Conservation (phyloP, 2,888 invertebrate genomes). For the Pinctada fucata region DNA sequence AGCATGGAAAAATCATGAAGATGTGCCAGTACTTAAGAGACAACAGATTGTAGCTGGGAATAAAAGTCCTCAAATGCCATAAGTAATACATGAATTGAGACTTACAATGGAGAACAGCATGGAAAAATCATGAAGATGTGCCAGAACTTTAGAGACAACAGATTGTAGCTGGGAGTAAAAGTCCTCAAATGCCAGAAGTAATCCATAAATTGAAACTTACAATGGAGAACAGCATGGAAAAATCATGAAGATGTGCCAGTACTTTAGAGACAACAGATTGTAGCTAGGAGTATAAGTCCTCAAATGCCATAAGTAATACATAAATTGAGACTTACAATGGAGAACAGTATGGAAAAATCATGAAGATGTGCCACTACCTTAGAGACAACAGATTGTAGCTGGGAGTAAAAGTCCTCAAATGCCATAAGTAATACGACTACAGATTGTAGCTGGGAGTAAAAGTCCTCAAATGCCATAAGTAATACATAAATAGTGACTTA, state of each 20-base stretch:
- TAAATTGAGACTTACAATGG: conserved; percentile 82
- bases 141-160: conserved; percentile 81
- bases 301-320: conserved; percentile 79
- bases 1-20: conserved; percentile 88
- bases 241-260: conserved; percentile 86
- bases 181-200: conserved; percentile 83
- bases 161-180: conserved; percentile 87
- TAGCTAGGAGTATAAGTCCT: conserved; percentile 88
- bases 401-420: conserved; percentile 88
- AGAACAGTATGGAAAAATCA: conserved; percentile 88
- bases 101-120: conserved; percentile 87
- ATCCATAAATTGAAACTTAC: conserved; percentile 78
- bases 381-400: conserved; percentile 81
- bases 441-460: conserved; percentile 86
- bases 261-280: conserved; percentile 81
- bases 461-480: conserved; percentile 83
- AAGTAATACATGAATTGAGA: conserved; percentile 3
- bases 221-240: conserved; percentile 88
- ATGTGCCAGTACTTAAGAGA: conserved; percentile 82
- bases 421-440: conserved; percentile 75
- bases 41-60: conserved; percentile 83
- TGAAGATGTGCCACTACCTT: conserved; percentile 85
- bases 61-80: conserved; percentile 84
- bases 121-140: conserved; percentile 87
- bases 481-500: conserved; percentile 73